Percentiles rank a stretch among this genome's conserved stretches.
phyloP scores from a whole-genome alignment of 2,113 vertebrate genomes.

The Agapornis roseicollis region DNA sequence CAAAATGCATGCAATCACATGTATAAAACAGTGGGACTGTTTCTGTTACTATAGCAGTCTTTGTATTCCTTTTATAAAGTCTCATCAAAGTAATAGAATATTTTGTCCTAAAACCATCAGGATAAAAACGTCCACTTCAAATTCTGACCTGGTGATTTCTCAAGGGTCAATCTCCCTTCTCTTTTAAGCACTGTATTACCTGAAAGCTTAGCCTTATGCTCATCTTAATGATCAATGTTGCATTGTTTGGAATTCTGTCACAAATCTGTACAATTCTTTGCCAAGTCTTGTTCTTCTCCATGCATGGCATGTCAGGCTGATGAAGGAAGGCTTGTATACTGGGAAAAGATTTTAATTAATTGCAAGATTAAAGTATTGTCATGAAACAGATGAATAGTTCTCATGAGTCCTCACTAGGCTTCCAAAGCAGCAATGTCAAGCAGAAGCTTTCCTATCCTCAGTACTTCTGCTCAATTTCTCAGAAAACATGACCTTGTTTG shows the following conservation, averaged over 20 bases:
- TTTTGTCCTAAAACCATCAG: background rate
- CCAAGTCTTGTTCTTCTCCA: conserved; percentile 33
- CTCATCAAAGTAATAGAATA: background rate
- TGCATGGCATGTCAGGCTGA: conserved; percentile 32
- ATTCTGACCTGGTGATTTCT: conserved; percentile 1
- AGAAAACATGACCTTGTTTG: background rate
- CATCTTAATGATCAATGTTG: conserved; percentile 20
- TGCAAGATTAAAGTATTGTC: conserved; percentile 70
- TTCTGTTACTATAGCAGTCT: background rate
- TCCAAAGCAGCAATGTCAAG: conserved; percentile 51
- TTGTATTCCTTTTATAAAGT: background rate
- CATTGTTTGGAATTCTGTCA: conserved; percentile 29
- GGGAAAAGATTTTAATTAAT: conserved; percentile 72
- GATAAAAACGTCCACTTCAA: background rate
- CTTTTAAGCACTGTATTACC: conserved; percentile 13
- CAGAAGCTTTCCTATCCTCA: background rate
- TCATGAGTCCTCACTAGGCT: conserved; percentile 49
- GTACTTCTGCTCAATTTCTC: conserved; percentile 24
- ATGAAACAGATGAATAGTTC: conserved; percentile 68
- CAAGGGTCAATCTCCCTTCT: background rate
- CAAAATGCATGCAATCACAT: background rate
- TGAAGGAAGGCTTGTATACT: conserved; percentile 48
- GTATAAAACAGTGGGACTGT: background rate
- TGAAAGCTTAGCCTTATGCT: background rate
- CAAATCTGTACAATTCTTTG: conserved; percentile 28